Evolutionary conservation across 2,888 invertebrate species (phyloP).

Genomic region (Drosophila engyochracea): DNA sequence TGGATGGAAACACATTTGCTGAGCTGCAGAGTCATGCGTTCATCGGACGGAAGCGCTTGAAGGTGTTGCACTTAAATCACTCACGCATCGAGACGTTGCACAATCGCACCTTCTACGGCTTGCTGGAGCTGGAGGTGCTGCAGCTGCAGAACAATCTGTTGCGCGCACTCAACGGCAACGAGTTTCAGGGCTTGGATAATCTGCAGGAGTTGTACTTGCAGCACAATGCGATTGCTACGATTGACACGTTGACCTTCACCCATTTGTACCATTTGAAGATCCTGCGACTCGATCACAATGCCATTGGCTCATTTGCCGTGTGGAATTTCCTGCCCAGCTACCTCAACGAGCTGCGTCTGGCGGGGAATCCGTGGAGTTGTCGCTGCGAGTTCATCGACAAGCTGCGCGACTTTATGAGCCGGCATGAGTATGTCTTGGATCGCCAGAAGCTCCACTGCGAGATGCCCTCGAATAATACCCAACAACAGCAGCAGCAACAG

Average conservation of each 20-base stretch:
- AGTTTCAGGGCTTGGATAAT: conserved; percentile 92
- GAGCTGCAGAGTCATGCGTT: conserved; percentile 95
- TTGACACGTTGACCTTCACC: conserved; percentile 94
- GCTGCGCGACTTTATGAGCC: conserved; percentile 92
- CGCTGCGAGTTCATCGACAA: conserved; percentile 93
- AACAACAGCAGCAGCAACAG: conserved; percentile 24
- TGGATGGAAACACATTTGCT: conserved; percentile 96
- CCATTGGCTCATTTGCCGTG: conserved; percentile 92
- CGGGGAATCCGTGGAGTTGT: conserved; percentile 94
- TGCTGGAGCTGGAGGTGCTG: conserved; percentile 91
- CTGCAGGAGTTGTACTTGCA: conserved; percentile 95
- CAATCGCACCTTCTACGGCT: conserved; percentile 96
- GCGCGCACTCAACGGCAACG: conserved; percentile 92
- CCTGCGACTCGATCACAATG: conserved; percentile 93
- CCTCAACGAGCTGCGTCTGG: conserved; percentile 89
- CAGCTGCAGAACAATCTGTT: conserved; percentile 95
- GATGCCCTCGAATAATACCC: conserved; percentile 82
- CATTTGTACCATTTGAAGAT: conserved; percentile 93
- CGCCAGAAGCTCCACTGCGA: conserved; percentile 91
- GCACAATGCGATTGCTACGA: conserved; percentile 92
- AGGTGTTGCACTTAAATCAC: conserved; percentile 94
- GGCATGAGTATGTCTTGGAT: conserved; percentile 90
- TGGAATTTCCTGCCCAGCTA: conserved; percentile 90
- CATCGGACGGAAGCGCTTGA: conserved; percentile 96
- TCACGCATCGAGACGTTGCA: conserved; percentile 93